These are phyloP conservation scores for Drosophila lacicola DNA, from an alignment of 2,888 invertebrate genomes.

Conservation along the genomic window DNA sequence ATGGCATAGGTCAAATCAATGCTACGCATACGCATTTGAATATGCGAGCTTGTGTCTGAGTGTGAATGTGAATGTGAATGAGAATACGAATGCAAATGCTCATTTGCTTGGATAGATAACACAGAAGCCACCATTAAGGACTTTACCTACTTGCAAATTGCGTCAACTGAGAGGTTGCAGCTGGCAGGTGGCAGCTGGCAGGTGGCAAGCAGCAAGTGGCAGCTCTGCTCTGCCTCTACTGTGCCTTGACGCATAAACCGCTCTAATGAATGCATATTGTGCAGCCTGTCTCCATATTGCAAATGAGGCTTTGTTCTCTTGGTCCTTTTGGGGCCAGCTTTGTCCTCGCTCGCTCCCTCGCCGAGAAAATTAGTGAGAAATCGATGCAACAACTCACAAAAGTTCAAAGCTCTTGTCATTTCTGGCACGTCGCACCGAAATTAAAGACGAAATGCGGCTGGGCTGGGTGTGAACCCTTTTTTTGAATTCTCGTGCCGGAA, in stretches of 20 bases:
- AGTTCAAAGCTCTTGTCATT: slow-evolving; percentile 12
- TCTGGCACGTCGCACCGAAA: slow-evolving; percentile 19
- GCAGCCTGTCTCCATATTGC: slow-evolving; percentile 45
- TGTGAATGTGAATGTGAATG: background rate
- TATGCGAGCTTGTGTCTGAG: background rate
- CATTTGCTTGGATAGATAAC: slow-evolving; percentile 17
- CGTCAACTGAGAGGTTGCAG: slow-evolving; percentile 20
- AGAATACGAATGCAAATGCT: slow-evolving; percentile 10
- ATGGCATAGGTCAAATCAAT: slow-evolving; percentile 54
- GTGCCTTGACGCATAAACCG: slow-evolving; percentile 36
- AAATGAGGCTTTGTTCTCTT: slow-evolving; percentile 57
- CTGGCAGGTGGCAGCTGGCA: slow-evolving; percentile 11
- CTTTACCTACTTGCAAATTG: slow-evolving; percentile 26
- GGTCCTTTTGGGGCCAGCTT: background rate
- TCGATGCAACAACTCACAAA: slow-evolving; percentile 38
- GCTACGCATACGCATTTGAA: slow-evolving; percentile 16
- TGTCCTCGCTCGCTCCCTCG: no score
- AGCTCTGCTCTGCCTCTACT: slow-evolving; percentile 21
- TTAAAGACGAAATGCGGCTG: slow-evolving; percentile 23
- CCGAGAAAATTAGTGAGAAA: slow-evolving; percentile 30
- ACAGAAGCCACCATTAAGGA: slow-evolving; percentile 15
- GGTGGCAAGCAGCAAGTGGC: slow-evolving; percentile 6
- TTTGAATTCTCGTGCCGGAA: slow-evolving; percentile 15
- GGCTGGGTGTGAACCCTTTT: slow-evolving; percentile 30
- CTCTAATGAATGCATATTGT: slow-evolving; percentile 76